Evolutionary conservation across 2,113 vertebrate genomes (phyloP).

Genomic region (Gadus chalcogrammus): DNA sequence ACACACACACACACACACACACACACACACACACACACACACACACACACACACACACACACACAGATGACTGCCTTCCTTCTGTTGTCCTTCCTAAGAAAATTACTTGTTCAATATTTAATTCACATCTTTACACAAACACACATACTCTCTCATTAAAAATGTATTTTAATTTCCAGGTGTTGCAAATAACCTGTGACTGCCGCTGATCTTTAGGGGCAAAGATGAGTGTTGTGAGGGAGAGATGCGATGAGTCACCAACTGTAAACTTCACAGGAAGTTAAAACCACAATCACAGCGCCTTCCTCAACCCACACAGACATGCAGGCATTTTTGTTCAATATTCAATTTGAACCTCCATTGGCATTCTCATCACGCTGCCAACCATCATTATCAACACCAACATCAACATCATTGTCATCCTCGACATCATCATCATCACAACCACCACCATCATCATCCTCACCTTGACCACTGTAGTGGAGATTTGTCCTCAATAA

Average conservation of each 20-base stretch:
- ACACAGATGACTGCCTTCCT: neutral
- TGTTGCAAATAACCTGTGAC: slow-evolving; percentile 34
- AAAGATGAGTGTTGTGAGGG: no score
- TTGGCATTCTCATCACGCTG: no score
- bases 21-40: neutral
- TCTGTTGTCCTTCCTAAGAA: no score
- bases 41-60: slow-evolving; percentile 4
- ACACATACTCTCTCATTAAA: slow-evolving; percentile 6
- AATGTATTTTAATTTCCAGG: slow-evolving; percentile 19
- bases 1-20: neutral
- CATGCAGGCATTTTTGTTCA: no score
- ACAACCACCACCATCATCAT: no score
- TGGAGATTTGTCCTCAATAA: no score
- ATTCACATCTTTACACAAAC: slow-evolving; percentile 17
- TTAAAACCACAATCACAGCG: neutral
- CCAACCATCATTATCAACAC: no score
- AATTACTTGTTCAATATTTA: slow-evolving; percentile 38
- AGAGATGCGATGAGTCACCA: neutral
- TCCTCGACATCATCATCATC: no score
- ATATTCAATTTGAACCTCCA: no score
- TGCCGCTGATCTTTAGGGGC: slow-evolving; percentile 35
- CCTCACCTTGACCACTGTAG: no score
- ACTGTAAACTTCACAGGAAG: neutral
- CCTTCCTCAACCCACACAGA: neutral
- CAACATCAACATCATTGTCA: no score